These are phyloP conservation scores for Acipenser transmontanus DNA, from an alignment of 2,797 vertebrate species.

Conservation along the genomic window DNA sequence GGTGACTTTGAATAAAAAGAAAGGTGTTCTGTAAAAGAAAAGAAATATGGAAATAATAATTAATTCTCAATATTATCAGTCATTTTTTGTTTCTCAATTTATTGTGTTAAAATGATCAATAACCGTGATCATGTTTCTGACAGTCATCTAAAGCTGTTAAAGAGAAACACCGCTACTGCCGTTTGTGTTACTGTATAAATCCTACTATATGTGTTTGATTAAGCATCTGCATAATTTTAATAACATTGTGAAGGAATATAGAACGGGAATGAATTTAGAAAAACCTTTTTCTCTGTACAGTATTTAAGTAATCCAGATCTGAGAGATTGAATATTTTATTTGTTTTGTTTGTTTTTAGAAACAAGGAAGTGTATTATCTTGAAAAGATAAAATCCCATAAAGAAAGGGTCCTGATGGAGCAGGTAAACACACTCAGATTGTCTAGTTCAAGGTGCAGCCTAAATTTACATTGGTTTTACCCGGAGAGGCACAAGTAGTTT, in stretches of 20 bases:
- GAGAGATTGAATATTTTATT: not conserved
- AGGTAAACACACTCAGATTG: conserved; percentile 32
- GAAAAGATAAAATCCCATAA: conserved; percentile 15
- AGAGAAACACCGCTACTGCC: no score
- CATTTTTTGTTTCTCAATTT: no score
- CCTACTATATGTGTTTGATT: no score
- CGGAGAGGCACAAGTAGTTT: no score
- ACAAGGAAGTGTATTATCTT: conserved; percentile 10
- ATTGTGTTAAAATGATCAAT: no score
- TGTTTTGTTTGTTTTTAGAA: conserved; percentile 25
- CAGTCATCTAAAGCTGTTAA: no score
- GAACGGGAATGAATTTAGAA: not conserved
- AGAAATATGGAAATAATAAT: no score
- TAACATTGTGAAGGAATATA: not conserved
- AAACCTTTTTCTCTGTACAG: not conserved
- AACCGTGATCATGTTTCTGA: no score
- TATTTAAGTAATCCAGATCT: not conserved
- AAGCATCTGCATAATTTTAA: not conserved
- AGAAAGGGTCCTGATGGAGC: conserved; percentile 20
- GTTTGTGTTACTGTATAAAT: no score
- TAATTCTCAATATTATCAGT: no score
- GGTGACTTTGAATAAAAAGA: no score
- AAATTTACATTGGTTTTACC: not conserved
- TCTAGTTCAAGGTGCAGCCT: not conserved
- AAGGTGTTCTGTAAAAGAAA: no score